Conservation (phyloP, 2,888 invertebrate genomes). For the Ennomos fuscantarius region DNA sequence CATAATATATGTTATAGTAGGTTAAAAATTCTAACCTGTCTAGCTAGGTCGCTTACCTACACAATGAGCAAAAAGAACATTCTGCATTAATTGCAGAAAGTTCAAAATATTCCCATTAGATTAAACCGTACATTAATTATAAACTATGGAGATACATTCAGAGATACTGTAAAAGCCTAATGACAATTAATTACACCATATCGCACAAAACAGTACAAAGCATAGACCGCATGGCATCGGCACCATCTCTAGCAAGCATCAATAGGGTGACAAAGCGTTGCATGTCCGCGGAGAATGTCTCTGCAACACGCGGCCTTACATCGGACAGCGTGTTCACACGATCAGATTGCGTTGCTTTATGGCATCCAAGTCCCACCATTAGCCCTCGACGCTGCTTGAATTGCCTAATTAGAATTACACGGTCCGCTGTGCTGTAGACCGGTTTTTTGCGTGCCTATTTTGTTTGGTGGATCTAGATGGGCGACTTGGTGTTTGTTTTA, state of each 20-base stretch:
- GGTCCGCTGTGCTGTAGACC: slow-evolving; percentile 53
- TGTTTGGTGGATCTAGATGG: slow-evolving; percentile 54
- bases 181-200: slow-evolving; percentile 26
- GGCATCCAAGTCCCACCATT: slow-evolving; percentile 73
- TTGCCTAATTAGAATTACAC: slow-evolving; percentile 83
- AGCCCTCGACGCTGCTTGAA: slow-evolving; percentile 70
- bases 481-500: slow-evolving; percentile 37
- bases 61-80: too few relatives aligned
- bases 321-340: slow-evolving; percentile 79
- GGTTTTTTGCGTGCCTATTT: slow-evolving; percentile 57
- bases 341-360: slow-evolving; percentile 81
- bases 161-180: slow-evolving; percentile 7
- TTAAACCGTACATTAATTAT: too few relatives aligned
- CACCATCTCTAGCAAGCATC: slow-evolving; percentile 30
- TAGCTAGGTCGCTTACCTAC: too few relatives aligned
- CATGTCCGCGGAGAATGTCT: slow-evolving; percentile 76
- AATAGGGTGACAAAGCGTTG: slow-evolving; percentile 81
- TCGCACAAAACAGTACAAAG: slow-evolving; percentile 11
- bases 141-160: slow-evolving; percentile 1
- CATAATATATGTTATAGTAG: too few relatives aligned
- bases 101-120: too few relatives aligned
- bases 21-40: too few relatives aligned
- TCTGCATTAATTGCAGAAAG: too few relatives aligned
- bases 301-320: slow-evolving; percentile 64
- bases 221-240: slow-evolving; percentile 6